phyloP scores from a whole-genome alignment of 2,797 vertebrate genomes.

The Halcyon smyrnensis region DNA sequence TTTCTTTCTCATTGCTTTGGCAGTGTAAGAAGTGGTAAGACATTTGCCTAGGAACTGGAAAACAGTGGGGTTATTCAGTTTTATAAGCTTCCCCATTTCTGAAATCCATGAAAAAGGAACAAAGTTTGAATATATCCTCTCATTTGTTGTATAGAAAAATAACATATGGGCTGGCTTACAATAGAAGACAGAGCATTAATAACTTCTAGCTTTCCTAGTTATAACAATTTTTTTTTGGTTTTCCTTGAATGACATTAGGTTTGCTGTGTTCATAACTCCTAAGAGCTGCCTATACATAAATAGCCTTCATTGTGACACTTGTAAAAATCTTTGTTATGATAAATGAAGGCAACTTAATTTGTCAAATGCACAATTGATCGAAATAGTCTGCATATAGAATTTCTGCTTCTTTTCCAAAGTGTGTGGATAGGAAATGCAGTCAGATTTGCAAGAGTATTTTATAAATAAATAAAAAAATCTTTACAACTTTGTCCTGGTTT shows the following conservation, averaged over 20 bases:
- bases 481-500: too few species aligned
- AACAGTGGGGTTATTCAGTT: background rate
- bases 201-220: background rate
- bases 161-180: background rate
- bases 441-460: background rate
- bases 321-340: background rate
- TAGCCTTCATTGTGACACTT: background rate
- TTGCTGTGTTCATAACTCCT: background rate
- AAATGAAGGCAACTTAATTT: background rate
- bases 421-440: background rate
- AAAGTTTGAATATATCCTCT: background rate
- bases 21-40: background rate
- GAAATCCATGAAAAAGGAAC: background rate
- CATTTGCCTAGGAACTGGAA: background rate
- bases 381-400: background rate
- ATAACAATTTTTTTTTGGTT: background rate
- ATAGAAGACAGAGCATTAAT: background rate
- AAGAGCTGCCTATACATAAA: background rate
- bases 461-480: background rate
- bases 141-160: background rate
- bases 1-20: background rate
- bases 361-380: background rate
- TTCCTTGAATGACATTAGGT: background rate
- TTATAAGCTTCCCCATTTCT: background rate
- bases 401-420: background rate